These are phyloP conservation scores for Silurus aristotelis DNA, from an alignment of 2,797 vertebrate genomes.

Conservation along the genomic window DNA sequence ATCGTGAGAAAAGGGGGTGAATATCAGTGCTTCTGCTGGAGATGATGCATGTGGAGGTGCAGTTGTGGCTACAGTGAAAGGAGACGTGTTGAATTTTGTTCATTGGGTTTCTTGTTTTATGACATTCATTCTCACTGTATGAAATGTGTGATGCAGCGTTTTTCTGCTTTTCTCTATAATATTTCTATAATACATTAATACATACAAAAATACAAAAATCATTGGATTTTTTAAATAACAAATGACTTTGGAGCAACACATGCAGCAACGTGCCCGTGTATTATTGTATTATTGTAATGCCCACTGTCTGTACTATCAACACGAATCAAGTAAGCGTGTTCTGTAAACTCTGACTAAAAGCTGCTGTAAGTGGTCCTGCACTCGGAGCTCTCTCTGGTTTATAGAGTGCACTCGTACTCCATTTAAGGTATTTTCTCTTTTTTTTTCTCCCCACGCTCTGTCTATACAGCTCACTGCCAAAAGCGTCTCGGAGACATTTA, in stretches of 20 bases:
- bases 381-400: constrained; percentile 33
- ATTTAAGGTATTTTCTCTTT: constrained; percentile 61
- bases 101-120: no score
- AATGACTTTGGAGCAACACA: background rate
- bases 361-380: background rate
- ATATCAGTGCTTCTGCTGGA: no score
- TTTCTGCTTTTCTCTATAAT: no score
- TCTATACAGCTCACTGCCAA: constrained; percentile 43
- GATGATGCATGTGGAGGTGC: no score
- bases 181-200: no score
- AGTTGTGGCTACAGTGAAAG: no score
- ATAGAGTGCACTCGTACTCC: constrained; percentile 52
- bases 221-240: no score
- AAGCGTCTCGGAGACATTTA: constrained; percentile 35
- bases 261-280: background rate
- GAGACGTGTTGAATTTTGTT: no score
- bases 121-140: no score
- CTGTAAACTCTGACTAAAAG: constrained; percentile 27
- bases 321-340: background rate
- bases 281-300: background rate
- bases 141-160: no score
- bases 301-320: background rate
- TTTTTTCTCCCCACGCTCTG: constrained; percentile 42
- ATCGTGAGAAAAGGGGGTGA: no score
- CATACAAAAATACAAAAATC: no score